These are phyloP conservation scores for Microcebus ravelobensis DNA, from an alignment of 2,113 vertebrate species.

Conservation along the genomic window DNA sequence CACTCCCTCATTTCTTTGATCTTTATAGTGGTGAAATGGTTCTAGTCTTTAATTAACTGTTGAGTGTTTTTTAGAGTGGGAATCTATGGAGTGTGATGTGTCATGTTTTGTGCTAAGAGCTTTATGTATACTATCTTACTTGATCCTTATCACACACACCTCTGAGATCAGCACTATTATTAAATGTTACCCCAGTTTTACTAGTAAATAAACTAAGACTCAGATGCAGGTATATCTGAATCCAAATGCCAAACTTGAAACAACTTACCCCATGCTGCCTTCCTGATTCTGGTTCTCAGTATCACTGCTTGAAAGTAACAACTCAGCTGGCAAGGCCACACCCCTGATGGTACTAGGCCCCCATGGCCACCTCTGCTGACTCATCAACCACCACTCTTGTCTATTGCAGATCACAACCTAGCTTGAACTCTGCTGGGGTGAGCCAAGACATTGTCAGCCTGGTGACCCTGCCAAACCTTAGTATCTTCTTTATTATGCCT, in stretches of 20 bases:
- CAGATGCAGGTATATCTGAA: neutral
- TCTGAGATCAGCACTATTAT: neutral
- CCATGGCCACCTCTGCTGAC: neutral
- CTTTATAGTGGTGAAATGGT: neutral
- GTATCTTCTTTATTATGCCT: neutral
- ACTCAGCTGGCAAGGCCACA: neutral
- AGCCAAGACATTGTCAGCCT: neutral
- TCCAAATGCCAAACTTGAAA: neutral
- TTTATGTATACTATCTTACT: neutral
- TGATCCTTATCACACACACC: neutral
- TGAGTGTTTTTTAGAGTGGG: neutral
- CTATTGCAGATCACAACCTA: neutral
- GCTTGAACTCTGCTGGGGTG: neutral
- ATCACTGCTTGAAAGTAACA: neutral
- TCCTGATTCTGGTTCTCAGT: neutral
- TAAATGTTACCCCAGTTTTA: neutral
- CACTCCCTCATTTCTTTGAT: neutral
- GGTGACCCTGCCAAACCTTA: neutral
- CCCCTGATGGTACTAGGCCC: neutral
- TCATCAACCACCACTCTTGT: neutral
- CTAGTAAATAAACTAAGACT: neutral
- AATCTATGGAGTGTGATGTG: neutral
- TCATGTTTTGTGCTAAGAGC: neutral
- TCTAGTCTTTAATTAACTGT: neutral
- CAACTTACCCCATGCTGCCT: neutral